Conservation (phyloP, 2,113 vertebrate genomes). For the Megaceryle torquata region DNA sequence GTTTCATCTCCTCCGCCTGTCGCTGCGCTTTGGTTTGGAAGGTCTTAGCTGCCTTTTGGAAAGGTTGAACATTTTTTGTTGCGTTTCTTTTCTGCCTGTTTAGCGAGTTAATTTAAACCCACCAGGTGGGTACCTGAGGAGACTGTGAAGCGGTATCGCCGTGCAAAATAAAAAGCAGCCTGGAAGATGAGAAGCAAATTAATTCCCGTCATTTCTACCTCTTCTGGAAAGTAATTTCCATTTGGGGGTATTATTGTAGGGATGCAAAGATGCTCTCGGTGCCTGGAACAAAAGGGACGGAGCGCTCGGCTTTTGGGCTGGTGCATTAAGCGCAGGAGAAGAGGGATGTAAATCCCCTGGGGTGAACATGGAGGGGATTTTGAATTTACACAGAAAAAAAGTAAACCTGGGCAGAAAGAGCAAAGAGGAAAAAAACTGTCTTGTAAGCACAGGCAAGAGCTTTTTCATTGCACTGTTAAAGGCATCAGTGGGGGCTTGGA, state of each 20-base stretch:
- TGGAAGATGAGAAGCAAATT: not conserved
- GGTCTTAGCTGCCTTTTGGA: not conserved
- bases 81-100: not conserved
- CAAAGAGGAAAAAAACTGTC: not conserved
- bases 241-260: not conserved
- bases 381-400: not conserved
- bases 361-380: rapidly evolving
- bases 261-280: not conserved
- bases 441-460: not conserved
- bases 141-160: not conserved
- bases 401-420: not conserved
- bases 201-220: not conserved
- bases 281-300: not conserved
- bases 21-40: not conserved
- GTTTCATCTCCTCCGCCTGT: not conserved
- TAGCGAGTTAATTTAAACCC: not conserved
- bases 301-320: not conserved
- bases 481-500: rapidly evolving
- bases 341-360: not conserved
- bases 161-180: not conserved
- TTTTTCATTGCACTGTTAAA: not conserved
- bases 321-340: not conserved
- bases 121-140: not conserved
- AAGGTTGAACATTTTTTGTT: not conserved
- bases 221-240: not conserved